Base-by-base conservation (phyloP, 2,797 vertebrate genomes). In the Sebastes steindachneri region DNA sequence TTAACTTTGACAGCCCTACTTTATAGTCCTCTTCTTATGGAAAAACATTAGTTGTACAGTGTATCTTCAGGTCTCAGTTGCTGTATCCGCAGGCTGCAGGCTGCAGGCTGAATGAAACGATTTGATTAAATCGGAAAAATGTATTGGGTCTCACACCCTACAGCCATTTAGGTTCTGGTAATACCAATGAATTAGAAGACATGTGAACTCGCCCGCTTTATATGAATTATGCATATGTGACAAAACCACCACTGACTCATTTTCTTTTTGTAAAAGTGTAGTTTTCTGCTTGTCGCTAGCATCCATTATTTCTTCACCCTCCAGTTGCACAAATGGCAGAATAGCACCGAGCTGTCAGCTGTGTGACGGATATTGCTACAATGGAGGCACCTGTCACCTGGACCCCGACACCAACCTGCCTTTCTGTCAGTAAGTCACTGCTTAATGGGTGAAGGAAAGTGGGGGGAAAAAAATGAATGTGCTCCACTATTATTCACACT, bases 301-400 rank as follows among this genome's bases (percentile, higher is more conserved):
- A 85, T 84, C 81, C 79, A 84, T 92, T 91, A 86, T 93, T 91
- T 92, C 85, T 83, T 87, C 75, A 35, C 77, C 85, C 81, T 92
- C 66, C 94, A 99, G 98, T 93, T 99, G 98, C 93, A 99, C 97
- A 87, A 99, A 98, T 90, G 98, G 98, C 87, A 98, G 98, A 95
- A 97, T 99, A 83, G 97, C 98, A 79, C 96, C 98, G 25, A 98
- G 98, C 92, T 99, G 98, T 94, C 98, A 99, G 89, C 94, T 99
- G 84, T 99, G 98, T 96, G 98, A 99, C 78, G 98, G 98, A 82
- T 99, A 98, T 96, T 99, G 98, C 92, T 99, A 99, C 94, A 99
- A 99, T 75, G 97, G 97, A 84, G 98, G 98, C 89, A 98, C 97
- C 15, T 99, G 98, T 93, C 97, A 98, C 84, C 96, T 99, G 95